A percentile compares a stretch with the other conserved stretches of the same genome.
phyloP scores from a whole-genome alignment of 2,888 invertebrate species.

The Argyresthia albistria region DNA sequence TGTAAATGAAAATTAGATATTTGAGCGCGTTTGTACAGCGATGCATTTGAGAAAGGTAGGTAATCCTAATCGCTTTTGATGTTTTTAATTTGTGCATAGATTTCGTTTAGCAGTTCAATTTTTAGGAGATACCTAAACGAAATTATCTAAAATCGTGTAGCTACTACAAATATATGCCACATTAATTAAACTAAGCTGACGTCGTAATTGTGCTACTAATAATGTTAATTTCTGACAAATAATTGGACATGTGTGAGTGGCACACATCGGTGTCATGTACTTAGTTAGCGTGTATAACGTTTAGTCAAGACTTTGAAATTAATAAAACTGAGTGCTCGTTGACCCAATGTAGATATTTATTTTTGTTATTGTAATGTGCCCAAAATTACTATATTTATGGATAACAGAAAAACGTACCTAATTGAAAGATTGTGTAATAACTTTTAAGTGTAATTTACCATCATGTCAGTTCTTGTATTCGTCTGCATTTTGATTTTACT shows the following conservation, averaged over 20 bases:
- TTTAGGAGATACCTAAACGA: constrained; percentile 23
- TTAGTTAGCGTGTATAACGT: constrained; percentile 57
- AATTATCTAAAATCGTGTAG: constrained; percentile 21
- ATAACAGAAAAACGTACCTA: constrained; percentile 34
- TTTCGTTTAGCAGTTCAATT: constrained; percentile 31
- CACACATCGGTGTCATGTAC: constrained; percentile 50
- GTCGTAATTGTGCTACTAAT: constrained; percentile 4
- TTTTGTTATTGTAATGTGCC: constrained; percentile 68
- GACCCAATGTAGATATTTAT: constrained; percentile 70
- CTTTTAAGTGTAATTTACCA: neutral
- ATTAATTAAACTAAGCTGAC: constrained; percentile 6
- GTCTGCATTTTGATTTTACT: neutral
- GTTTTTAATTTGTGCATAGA: constrained; percentile 35
- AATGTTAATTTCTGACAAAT: neutral
- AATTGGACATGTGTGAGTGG: constrained; percentile 12
- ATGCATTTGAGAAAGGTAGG: constrained; percentile 27
- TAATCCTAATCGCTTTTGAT: constrained; percentile 39
- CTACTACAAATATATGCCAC: neutral
- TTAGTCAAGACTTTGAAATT: constrained; percentile 58
- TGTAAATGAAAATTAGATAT: neutral
- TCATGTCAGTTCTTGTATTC: neutral
- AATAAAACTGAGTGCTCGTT: constrained; percentile 60
- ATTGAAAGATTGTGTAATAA: constrained; percentile 10
- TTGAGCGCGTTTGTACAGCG: constrained; percentile 25
- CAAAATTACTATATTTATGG: constrained; percentile 62